Base-by-base conservation (phyloP, 2,888 invertebrate genomes). In the Norana najaformis region DNA sequence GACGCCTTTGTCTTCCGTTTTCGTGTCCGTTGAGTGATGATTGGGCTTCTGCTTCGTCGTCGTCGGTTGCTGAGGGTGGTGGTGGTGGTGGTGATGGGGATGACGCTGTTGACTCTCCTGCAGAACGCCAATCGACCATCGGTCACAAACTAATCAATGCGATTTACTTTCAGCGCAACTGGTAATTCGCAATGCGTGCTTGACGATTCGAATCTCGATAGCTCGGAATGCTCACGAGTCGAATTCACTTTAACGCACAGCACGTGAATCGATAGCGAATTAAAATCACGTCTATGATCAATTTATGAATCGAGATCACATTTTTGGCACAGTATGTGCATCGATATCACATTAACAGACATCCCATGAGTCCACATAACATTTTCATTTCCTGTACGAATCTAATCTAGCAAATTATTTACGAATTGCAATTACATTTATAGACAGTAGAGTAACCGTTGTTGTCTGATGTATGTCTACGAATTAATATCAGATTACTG, bases 1-100 rank as follows among this genome's bases (percentile, higher is more conserved):
- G 41, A 90, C 90, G n/a, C 39, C 38, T n/a, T 89, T 90, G 37
- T 89, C 89, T 36, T 90, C 90, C 36, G 85, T 85, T 36, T 37
- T 35, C 85, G 37, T 1, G 6, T 85, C 85, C 35, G 18, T 8
- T 85, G 36, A 11, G 5, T 35, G 37, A 85, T 85, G 36, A 6
- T 37, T 35, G 37, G 85, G 8, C 16, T 34, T 35, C 83, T 34
- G 36, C 16, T 34, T 4, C 34, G 20, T 20, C 35, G 30, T 20
- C 35, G 30, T 20, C 85, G 34, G 85, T 35, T 85, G 35, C 83
- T 83, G 83, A n/a, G n/a, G 83, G 3, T 83, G 85, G 35, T 35
- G 13, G 35, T 85, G 85, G n/a, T 85, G 85, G 30, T 83, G 83
- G 16, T 85, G 85, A 36, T 36, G 85, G 35, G 34, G 83, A 83